phyloP scores from a whole-genome alignment of 2,113 vertebrate species.

The Vombatus ursinus region DNA sequence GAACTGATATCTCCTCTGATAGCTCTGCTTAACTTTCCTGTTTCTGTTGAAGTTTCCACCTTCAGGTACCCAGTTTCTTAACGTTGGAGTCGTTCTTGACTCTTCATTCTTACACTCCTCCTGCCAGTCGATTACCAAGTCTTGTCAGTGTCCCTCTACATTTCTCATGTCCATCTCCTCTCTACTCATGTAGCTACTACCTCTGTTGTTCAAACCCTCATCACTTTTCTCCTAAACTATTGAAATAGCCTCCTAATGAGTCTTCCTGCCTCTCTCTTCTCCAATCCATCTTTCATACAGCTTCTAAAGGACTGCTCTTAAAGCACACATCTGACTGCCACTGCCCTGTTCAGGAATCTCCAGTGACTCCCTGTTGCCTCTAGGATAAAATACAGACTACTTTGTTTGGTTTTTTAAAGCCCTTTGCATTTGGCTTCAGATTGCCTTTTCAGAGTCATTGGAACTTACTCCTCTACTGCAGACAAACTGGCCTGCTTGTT shows the following conservation, averaged over 20 bases:
- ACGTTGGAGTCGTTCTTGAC: background rate
- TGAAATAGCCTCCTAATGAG: background rate
- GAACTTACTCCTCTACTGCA: background rate
- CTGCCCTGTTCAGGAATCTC: background rate
- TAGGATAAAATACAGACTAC: background rate
- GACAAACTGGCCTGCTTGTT: background rate
- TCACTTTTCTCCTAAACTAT: background rate
- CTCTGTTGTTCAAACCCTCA: background rate
- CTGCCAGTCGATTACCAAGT: background rate
- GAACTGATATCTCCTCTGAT: too few species aligned
- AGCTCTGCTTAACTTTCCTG: too few species aligned
- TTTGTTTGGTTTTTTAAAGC: background rate
- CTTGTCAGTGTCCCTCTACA: background rate
- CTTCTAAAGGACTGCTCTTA: background rate
- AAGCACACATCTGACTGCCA: background rate
- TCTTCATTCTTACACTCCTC: background rate
- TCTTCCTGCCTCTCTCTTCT: background rate
- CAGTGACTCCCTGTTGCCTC: background rate
- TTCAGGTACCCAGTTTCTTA: background rate
- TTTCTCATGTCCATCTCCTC: background rate
- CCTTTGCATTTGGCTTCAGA: background rate
- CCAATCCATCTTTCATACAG: background rate
- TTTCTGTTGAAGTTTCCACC: too few species aligned
- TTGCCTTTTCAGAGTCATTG: background rate
- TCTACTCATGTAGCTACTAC: background rate